Evolutionary conservation across 2,797 vertebrate genomes (phyloP), one percentile per base, ranked within the genome.

Genomic region (Danio tinwini): DNA sequence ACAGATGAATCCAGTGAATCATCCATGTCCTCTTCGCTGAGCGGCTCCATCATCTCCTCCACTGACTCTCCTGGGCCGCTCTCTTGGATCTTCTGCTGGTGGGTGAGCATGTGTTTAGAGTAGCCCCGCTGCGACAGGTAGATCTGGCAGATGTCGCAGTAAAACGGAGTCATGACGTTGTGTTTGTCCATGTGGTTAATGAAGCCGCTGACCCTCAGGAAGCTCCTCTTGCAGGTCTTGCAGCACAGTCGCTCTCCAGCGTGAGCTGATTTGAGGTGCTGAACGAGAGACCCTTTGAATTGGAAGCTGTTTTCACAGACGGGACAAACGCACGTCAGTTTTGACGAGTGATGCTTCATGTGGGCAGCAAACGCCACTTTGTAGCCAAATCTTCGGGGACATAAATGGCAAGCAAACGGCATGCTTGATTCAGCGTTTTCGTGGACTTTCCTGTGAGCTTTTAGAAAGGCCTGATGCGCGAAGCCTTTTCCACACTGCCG

Each of bases 141-240:
- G 73, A 90, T 87, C 80, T 87, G 82, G 81, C 91, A 92, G 58
- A 69, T 39, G 63, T 82, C 47, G 58, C 91, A 90, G 85, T 86
- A 85, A 63, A 78, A 90, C 0, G 89, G 89, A 1, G 90, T 87
- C 50, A 85, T 86, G 0, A 86, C 87, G 0, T 89, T 84, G 63
- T 92, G 91, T 47, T 85, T 77, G 75, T 90, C 88, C 80, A 88
- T 86, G 37, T 91, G 87, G 0, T 82, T 83, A 8, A 91, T 80
- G 80, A 89, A 90, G 3, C 83, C 62, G 2, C 29, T 6, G 0
- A 91, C 6, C 3, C 79, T 19, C 56, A 55, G 49, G 83, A 90
- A 91, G 44, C 72, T 49, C 53, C 55, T 85, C 16, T 87, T 44
- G 0, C 90, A 91, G 65, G 86, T 39, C 62, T 82, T 2, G 39